A percentile compares a stretch with the other conserved stretches of the same genome.
phyloP scores from a whole-genome alignment of 2,797 vertebrate species.

The Mus caroli region DNA sequence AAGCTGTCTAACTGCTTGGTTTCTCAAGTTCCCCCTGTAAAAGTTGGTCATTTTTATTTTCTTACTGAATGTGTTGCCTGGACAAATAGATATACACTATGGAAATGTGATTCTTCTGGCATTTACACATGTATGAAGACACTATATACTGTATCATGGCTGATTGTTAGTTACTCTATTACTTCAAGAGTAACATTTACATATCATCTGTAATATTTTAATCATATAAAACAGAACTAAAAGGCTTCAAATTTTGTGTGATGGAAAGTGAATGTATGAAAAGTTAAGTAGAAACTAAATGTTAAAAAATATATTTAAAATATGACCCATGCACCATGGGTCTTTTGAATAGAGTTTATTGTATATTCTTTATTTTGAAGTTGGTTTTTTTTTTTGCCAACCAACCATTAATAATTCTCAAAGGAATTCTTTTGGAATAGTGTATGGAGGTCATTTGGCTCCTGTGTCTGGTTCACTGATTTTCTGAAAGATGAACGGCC shows the following conservation, averaged over 20 bases:
- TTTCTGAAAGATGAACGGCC: conserved; percentile 36
- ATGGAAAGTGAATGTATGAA: neutral
- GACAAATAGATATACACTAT: neutral
- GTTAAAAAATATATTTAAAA: conserved; percentile 26
- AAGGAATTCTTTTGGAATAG: neutral
- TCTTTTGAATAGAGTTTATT: conserved; percentile 38
- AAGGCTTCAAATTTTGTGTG: neutral
- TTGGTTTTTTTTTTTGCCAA: neutral
- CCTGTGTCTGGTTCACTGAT: conserved; percentile 33
- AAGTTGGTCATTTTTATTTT: neutral
- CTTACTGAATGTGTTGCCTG: neutral
- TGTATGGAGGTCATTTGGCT: neutral
- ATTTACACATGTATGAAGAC: conserved; percentile 18
- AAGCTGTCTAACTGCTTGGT: neutral
- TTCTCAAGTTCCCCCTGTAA: neutral
- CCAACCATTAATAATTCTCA: conserved; percentile 49
- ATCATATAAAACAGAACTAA: conserved; percentile 10
- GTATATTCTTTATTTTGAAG: conserved; percentile 42
- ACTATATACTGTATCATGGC: conserved; percentile 33
- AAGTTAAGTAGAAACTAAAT: neutral
- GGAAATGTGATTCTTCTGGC: neutral
- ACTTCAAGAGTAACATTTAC: conserved; percentile 32
- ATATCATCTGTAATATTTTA: conserved; percentile 49
- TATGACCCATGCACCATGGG: neutral
- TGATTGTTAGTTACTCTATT: conserved; percentile 39